Conservation (phyloP, 2,888 invertebrate species). For the Margaritifera margaritifera region DNA sequence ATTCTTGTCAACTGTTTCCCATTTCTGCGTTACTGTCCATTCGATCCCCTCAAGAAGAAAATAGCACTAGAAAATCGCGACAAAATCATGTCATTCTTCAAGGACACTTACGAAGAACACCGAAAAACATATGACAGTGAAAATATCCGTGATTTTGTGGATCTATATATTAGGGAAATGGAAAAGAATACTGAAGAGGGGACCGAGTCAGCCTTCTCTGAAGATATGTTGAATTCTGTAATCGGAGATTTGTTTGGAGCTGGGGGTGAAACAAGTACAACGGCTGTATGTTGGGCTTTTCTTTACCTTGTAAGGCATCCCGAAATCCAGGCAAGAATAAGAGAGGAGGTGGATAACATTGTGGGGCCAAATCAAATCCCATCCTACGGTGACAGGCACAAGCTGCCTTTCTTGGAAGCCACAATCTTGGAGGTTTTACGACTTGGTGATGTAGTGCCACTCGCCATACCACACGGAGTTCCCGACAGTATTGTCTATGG, state of each 20-base stretch:
- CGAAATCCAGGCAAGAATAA: conserved; percentile 72
- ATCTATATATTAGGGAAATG: conserved; percentile 36
- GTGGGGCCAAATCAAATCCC: conserved; percentile 58
- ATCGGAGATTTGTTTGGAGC: conserved; percentile 49
- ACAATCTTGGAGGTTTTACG: conserved; percentile 54
- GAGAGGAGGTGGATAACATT: conserved; percentile 52
- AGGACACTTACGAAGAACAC: conserved; percentile 21
- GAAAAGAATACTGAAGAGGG: neutral
- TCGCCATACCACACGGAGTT: conserved; percentile 39
- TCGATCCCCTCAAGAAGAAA: conserved; percentile 32
- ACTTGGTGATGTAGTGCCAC: conserved; percentile 46
- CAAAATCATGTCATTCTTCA: conserved; percentile 14
- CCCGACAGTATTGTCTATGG: conserved; percentile 41
- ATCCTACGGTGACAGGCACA: conserved; percentile 28
- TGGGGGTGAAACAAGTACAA: conserved; percentile 82
- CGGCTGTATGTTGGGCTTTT: conserved; percentile 89
- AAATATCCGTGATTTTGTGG: conserved; percentile 40
- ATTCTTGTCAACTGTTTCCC: conserved; percentile 28
- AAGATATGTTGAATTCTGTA: conserved; percentile 24
- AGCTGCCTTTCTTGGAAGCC: conserved; percentile 53
- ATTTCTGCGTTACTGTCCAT: conserved; percentile 34
- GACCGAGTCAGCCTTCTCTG: conserved; percentile 13
- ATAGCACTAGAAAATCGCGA: conserved; percentile 11
- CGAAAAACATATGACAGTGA: conserved; percentile 25
- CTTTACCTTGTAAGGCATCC: conserved; percentile 86